Base-by-base conservation (phyloP, 2,113 vertebrate genomes). In the Edolisoma coerulescens region DNA sequence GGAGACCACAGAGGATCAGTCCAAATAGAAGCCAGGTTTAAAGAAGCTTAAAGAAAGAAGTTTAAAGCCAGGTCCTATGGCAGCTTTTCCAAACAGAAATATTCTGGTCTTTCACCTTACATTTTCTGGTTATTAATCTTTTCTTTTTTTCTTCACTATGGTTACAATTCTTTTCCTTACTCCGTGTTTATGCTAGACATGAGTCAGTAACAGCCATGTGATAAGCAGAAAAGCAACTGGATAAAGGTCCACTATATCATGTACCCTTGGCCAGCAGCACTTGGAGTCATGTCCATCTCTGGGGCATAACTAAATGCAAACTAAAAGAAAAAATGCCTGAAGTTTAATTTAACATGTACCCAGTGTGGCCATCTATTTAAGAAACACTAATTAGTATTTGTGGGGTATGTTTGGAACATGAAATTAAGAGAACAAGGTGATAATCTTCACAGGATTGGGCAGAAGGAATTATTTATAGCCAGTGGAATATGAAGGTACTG, bases 11-110 rank as follows among this genome's bases (percentile, higher is more conserved):
- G 79, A 91, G 67, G 75, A 96, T 91, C 87, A 80, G 56, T 77
- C 75, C 70, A 96, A 95, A 96, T 84, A 93, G 76, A 89, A 96
- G 76, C 64, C 94, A 93, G 91, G 80, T 95, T 95, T 95, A 77
- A 89, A 94, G 78, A 83, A 91, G 49, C 53, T 75, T 89, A 63
- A 78, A 91, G 64, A 77, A 68, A 65, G 67, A 83, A 77, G n/a
- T 59, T 94, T 84, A 81, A 90, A 92, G 83, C 50, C 78, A 93
- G 90, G 95, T 91, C 67, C 57, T 70, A 12, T 2, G 20, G 39
- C 71, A 96, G 63, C 30, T 88, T 85, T 96, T 86, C 82, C 85
- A 83, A 96, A 88, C 30, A 91, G 45, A 91, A 88, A 84, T 90
- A 92, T 67, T 87, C 27, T 84, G 44, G 49, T 88, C 68, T 93